Evolutionary conservation across 2,888 invertebrate species (phyloP), one percentile per base, ranked within the genome.

Genomic region (Orthosia cruda): DNA sequence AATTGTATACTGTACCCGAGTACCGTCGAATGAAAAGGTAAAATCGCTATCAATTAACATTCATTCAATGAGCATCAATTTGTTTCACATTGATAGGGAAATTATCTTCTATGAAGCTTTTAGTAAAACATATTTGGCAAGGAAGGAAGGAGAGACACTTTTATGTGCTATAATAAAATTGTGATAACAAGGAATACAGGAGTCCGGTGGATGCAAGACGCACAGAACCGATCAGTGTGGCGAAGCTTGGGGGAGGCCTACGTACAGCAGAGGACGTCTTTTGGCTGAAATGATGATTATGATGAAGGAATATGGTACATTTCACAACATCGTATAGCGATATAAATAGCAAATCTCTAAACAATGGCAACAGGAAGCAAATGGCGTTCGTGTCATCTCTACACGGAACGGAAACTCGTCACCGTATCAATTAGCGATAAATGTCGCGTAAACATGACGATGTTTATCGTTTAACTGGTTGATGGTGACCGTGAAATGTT

Each of bases 381-480:
- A 32, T 66, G 26, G 45, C 58, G 74, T 74, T 71, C 61, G 67
- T 73, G 68, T 69, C 72, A 76, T 74, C 76, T 50, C 49, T 23
- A 64, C 74, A 74, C 63, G 73, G 75, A 69, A 50, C 83, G 88
- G 86, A 87, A 80, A 57, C 76, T 61, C 32, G 32, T 47, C 32
- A 68, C 65, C 32, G 68, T 74, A 75, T 74, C 72, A 80, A 80
- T 87, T 85, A 74, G 63, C 74, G 68, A 86, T 81, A 74, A 73
- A 74, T 71, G 61, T 55, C 55, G 4, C 45, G 66, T 79, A 70
- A 75, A 55, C 52, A 71, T 65, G 50, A 61, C 47, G 73, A 68
- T 73, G 68, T 64, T 15, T 59, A 47, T 71, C 69, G 62, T 62
- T 65, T 32, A 12, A 12, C 55, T 74, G 49, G 71, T 58, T 74